These are phyloP conservation scores for Bombus cullumanus DNA, from an alignment of 1,140 invertebrate species.

Conservation along the genomic window DNA sequence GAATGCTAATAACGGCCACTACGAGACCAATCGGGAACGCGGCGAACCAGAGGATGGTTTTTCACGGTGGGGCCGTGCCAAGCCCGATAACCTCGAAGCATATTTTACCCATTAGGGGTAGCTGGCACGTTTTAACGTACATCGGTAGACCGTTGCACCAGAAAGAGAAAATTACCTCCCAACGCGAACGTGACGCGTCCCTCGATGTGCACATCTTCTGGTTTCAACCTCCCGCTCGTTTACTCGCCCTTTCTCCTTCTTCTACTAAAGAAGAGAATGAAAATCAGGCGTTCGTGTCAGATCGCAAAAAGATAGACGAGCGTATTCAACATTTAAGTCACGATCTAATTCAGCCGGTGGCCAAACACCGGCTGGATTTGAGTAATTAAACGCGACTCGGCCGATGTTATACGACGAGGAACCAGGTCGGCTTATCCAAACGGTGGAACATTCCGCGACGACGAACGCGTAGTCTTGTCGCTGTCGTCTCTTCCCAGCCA, in stretches of 20 bases:
- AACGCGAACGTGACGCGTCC: slow-evolving; percentile 20
- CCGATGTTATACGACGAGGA: slow-evolving; percentile 24
- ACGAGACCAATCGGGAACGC: background rate
- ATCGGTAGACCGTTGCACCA: background rate
- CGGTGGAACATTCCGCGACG: slow-evolving; percentile 16
- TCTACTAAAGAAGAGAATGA: slow-evolving; percentile 32
- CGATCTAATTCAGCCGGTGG: slow-evolving; percentile 17
- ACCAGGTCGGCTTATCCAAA: slow-evolving; percentile 18
- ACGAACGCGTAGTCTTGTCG: background rate
- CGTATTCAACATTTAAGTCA: background rate
- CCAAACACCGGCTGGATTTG: slow-evolving; percentile 13
- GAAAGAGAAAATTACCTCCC: slow-evolving; percentile 36
- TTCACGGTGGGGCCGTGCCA: background rate
- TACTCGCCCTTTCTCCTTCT: no score
- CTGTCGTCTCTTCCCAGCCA: background rate
- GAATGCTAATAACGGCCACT: slow-evolving; percentile 17
- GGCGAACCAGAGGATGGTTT: slow-evolving; percentile 2
- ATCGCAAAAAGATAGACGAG: slow-evolving; percentile 26
- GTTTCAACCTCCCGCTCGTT: background rate
- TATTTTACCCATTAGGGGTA: slow-evolving; percentile 37
- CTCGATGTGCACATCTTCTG: background rate
- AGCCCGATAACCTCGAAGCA: slow-evolving; percentile 36
- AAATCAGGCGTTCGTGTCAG: slow-evolving; percentile 47
- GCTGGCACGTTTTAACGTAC: slow-evolving; percentile 27
- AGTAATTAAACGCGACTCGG: slow-evolving; percentile 32